Conservation (phyloP, 2,888 invertebrate genomes). For the Toxonevra muliebris region DNA sequence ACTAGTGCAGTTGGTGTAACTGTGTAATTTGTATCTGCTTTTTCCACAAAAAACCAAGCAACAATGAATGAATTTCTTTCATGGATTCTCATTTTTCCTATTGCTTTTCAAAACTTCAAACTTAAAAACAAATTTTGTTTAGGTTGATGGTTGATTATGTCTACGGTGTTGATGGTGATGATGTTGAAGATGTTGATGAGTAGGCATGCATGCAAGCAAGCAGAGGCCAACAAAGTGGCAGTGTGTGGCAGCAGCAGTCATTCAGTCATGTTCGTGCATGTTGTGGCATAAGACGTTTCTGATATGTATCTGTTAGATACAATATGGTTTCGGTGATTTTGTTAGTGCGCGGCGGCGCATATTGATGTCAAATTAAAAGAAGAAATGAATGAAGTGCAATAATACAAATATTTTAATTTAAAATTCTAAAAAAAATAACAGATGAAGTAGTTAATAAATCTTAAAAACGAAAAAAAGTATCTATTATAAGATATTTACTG, state of each 20-base stretch:
- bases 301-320: not conserved
- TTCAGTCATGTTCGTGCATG: not conserved
- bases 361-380: no score
- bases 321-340: not conserved
- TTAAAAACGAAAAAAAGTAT: no score
- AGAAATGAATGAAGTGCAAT: no score
- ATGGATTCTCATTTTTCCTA: not conserved
- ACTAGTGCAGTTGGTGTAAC: constrained; percentile 1
- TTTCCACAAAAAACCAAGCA: constrained; percentile 16
- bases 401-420: no score
- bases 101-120: not conserved
- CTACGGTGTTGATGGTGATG: no score
- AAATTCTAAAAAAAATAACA: no score
- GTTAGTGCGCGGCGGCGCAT: no score
- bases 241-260: no score
- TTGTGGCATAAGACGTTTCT: not conserved
- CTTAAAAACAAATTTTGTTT: not conserved
- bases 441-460: no score
- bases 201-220: not conserved
- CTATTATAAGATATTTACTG: no score
- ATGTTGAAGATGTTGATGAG: not conserved
- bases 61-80: constrained; percentile 5
- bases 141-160: no score
- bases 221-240: not conserved
- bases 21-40: constrained; percentile 16